Evolutionary conservation across 2,113 vertebrate genomes (phyloP), one percentile per base, ranked within the genome.

Genomic region (Osmerus mordax): DNA sequence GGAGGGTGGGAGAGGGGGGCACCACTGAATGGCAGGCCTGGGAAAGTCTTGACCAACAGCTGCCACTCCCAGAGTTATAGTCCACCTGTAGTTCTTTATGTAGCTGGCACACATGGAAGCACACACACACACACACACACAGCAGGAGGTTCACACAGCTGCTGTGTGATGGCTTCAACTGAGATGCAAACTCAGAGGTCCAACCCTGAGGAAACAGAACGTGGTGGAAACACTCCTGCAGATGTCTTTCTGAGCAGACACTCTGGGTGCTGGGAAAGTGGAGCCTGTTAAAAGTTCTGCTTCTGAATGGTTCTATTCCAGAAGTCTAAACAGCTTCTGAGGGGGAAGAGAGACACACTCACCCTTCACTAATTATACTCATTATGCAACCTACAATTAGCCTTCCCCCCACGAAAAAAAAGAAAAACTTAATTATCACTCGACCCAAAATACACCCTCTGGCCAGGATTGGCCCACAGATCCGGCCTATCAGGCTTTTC

Each of bases 381-480:
- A 69, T 72, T 77, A 61, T 69, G 47, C 36, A 86, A 69, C 66
- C 82, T 78, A 77, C 60, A 84, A 87, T 87, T 80, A 86, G 69
- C 23, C 59, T 58, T 68, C 75, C 72, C 81, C 76, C 51, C 69
- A 77, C 7, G 5, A 36, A 4, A 36, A 36, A 36, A 36, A 36
- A 36, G 84, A 82, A 36, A 81, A 78, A 75, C 77, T 69, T 69
- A 80, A 89, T 86, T 69, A 73, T 82, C 69, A 82, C 73, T 67
- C 80, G 66, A 71, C 73, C 76, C 59, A 73, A 69, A 73, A 78
- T 54, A 70, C 75, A 64, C 69, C 75, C 79, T 66, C 72, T 32
- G 69, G 62, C 73, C 73, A 9, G 9, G 61, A 71, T 18, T 58
- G 65, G 28, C 78, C 67, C 60, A 18, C 12, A 74, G 64, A 65